Conservation (phyloP, 92 coral and sea anemone genomes). For the Zoanthus gigantus region DNA sequence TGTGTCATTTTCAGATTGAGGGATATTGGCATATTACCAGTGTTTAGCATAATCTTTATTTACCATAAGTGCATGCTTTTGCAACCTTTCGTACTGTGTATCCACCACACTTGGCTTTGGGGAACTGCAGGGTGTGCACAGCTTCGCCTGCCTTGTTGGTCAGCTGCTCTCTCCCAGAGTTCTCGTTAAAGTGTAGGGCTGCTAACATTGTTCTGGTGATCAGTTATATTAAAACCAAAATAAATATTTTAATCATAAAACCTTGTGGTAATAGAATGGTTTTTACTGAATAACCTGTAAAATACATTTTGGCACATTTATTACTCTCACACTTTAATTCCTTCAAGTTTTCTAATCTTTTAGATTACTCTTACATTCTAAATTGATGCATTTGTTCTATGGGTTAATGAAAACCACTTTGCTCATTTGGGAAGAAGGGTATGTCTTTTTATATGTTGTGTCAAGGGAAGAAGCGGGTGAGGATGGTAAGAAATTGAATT, state of each 20-base stretch:
- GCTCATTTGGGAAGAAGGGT: not conserved
- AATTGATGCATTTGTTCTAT: not conserved
- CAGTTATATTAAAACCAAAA: conserved; percentile 1
- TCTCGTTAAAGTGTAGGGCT: conserved; percentile 60
- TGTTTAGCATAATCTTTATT: not conserved
- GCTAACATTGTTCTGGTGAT: conserved; percentile 45
- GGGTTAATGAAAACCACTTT: conserved; percentile 7
- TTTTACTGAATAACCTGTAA: not conserved
- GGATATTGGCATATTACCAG: conserved; percentile 5
- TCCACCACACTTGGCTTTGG: conserved; percentile 53
- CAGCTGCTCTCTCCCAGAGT: conserved; percentile 41
- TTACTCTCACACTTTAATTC: not conserved
- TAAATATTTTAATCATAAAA: not conserved
- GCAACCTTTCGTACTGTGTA: conserved; percentile 52
- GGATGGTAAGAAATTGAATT: conserved; percentile 9
- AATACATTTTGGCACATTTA: not conserved
- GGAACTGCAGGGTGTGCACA: conserved; percentile 38
- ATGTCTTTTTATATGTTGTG: not conserved
- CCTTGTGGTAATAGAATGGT: not conserved
- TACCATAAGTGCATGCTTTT: conserved; percentile 58
- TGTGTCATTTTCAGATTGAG: not conserved
- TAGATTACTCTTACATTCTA: not conserved
- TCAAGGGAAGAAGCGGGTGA: not conserved
- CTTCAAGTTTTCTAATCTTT: not conserved
- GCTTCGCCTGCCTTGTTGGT: conserved; percentile 37